Evolutionary conservation across 2,888 invertebrate genomes (phyloP).

Genomic region (Calameuta filiformis): DNA sequence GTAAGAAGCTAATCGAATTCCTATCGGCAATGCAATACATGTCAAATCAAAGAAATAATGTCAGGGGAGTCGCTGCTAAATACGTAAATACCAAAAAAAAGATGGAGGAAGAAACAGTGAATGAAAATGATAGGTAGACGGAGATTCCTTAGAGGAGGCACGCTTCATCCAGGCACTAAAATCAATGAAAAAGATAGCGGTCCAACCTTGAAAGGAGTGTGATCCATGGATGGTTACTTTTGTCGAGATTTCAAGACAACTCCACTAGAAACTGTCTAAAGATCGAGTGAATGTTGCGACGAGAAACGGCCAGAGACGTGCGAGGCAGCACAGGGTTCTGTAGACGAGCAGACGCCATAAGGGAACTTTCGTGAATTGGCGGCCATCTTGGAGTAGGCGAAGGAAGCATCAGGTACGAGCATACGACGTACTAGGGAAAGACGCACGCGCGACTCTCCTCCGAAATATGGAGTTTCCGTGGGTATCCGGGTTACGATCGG

Average conservation of each 20-base stretch:
- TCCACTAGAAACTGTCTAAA: slow-evolving; percentile 4
- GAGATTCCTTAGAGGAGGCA: slow-evolving; percentile 19
- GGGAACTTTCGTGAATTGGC: slow-evolving; percentile 48
- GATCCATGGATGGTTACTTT: slow-evolving; percentile 26
- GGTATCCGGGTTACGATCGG: slow-evolving; percentile 15
- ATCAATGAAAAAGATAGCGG: slow-evolving; percentile 19
- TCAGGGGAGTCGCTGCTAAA: too few relatives aligned
- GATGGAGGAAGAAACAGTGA: too few relatives aligned
- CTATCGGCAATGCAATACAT: too few relatives aligned
- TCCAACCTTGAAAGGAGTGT: slow-evolving; percentile 36
- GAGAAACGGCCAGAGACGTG: not conserved
- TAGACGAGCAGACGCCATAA: slow-evolving; percentile 43
- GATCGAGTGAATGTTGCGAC: not conserved
- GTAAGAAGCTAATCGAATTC: too few relatives aligned
- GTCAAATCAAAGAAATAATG: too few relatives aligned
- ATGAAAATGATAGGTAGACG: too few relatives aligned
- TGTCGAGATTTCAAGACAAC: not conserved
- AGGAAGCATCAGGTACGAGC: slow-evolving; percentile 43
- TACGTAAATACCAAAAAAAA: too few relatives aligned
- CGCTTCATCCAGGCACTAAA: slow-evolving; percentile 10
- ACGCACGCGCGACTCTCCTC: slow-evolving; percentile 48
- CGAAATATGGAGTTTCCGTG: slow-evolving; percentile 8
- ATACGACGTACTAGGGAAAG: slow-evolving; percentile 41
- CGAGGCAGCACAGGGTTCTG: slow-evolving; percentile 1
- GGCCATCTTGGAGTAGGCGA: slow-evolving; percentile 56